Base-by-base conservation (phyloP, 2,113 vertebrate genomes). In the Charina bottae region DNA sequence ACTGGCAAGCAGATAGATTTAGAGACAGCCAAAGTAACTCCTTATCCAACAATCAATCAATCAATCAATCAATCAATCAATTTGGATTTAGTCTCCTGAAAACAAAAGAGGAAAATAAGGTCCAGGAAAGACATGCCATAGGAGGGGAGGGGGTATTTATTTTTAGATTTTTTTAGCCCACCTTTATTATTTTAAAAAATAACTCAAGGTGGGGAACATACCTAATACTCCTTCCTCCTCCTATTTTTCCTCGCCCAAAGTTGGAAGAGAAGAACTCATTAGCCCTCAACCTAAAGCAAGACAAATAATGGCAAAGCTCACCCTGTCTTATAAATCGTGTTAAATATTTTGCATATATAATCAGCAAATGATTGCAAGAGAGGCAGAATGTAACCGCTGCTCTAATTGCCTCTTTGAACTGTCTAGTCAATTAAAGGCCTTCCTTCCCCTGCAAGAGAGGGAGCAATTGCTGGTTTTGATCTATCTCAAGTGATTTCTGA, bases 261-360 rank as follows among this genome's bases (percentile, higher is more conserved):
- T 33, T 33, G 37, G 21, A 90, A 83, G 37, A 56, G 10, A 54
- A 17, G n/a, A 24, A 42, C 58, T 60, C 2, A 19, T 53, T 89
- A 28, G 59, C 87, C 64, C 15, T 28, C 46, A 49, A 53, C 7
- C 42, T 53, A n/a, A 55, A 23, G 64, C 64, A 78, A 89, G 54
- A 68, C 6, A 37, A 78, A 9, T 84, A 84, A 49, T 7, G 13
- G 37, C 6, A 10, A 28, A 58, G 23, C 68, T 83, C 12, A 26
- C 23, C 68, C 68, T 42, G 89, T 46, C 68, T 55, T 90, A 59
- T 84, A 46, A 59, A 90, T 19, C 24, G 9, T 59, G 26, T 84
- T 90, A 90, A 84, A 90, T 90, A 60, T 83, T 90, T 84, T 90
- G 89, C 89, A 84, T 90, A 46, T 59, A 15, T 90, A 90, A 83